These are phyloP conservation scores for Samia ricini DNA, from an alignment of 1,140 invertebrate species.

Conservation along the genomic window DNA sequence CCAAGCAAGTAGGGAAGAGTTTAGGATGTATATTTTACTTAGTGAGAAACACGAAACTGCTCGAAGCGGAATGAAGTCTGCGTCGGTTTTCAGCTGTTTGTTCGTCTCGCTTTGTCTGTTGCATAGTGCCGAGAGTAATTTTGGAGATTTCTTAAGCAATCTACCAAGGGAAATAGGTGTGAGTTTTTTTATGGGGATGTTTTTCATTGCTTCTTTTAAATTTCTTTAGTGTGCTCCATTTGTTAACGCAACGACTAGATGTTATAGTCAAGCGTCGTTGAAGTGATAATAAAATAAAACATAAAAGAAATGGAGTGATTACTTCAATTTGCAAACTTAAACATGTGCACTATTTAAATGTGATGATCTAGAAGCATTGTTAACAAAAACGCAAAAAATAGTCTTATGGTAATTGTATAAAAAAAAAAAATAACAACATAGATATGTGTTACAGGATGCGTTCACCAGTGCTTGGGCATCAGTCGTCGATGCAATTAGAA, in stretches of 20 bases:
- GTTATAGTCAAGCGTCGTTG: too few species aligned
- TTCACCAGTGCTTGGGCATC: constrained; percentile 26
- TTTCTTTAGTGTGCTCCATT: too few species aligned
- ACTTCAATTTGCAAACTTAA: too few species aligned
- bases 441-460: constrained; percentile 18
- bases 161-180: constrained; percentile 8
- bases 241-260: too few species aligned
- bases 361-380: too few species aligned
- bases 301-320: too few species aligned
- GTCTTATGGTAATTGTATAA: background rate
- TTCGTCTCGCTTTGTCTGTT: background rate
- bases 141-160: constrained; percentile 11
- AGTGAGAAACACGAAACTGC: background rate
- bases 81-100: background rate
- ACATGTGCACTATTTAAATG: too few species aligned
- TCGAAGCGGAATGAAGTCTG: background rate
- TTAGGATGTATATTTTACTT: background rate
- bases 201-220: background rate
- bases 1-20: background rate
- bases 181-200: background rate
- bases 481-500: constrained; percentile 27
- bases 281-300: too few species aligned
- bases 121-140: background rate
- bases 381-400: background rate
- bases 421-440: background rate